phyloP scores from a whole-genome alignment of 2,113 vertebrate species.

The Canis aureus region DNA sequence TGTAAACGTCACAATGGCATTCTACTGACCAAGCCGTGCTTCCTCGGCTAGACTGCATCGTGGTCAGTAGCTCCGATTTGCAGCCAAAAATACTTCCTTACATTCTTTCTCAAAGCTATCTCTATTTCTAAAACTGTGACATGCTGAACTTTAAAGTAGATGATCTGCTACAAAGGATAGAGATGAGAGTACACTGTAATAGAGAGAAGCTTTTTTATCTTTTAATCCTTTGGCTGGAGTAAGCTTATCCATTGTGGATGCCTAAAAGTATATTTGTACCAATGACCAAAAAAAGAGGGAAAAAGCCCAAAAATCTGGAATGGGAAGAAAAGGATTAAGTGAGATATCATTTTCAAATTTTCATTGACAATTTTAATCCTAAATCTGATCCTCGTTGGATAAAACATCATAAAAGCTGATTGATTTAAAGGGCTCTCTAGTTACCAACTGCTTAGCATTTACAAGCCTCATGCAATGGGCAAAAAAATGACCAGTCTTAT shows the following conservation, averaged over 20 bases:
- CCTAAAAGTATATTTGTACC: background rate
- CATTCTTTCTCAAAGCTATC: background rate
- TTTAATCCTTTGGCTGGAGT: slow-evolving; percentile 2
- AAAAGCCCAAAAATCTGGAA: background rate
- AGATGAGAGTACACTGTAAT: background rate
- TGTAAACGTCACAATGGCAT: background rate
- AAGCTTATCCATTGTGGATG: background rate
- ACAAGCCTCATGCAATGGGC: background rate
- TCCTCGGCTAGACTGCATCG: background rate
- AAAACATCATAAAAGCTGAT: slow-evolving; percentile 27
- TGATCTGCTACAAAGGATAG: background rate
- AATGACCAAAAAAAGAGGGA: background rate
- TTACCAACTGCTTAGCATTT: slow-evolving; percentile 51
- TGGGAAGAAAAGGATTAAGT: background rate
- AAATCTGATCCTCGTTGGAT: background rate
- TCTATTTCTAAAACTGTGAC: background rate
- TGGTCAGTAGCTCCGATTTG: background rate
- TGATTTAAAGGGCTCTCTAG: background rate
- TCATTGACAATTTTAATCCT: slow-evolving; percentile 52
- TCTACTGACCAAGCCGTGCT: background rate
- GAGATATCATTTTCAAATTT: slow-evolving; percentile 21
- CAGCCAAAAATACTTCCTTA: background rate
- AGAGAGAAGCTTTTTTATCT: background rate
- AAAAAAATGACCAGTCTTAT: background rate
- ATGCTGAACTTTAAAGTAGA: slow-evolving; percentile 36